Conservation (phyloP, 2,797 vertebrate species). For the Enteromius radiatus region DNA sequence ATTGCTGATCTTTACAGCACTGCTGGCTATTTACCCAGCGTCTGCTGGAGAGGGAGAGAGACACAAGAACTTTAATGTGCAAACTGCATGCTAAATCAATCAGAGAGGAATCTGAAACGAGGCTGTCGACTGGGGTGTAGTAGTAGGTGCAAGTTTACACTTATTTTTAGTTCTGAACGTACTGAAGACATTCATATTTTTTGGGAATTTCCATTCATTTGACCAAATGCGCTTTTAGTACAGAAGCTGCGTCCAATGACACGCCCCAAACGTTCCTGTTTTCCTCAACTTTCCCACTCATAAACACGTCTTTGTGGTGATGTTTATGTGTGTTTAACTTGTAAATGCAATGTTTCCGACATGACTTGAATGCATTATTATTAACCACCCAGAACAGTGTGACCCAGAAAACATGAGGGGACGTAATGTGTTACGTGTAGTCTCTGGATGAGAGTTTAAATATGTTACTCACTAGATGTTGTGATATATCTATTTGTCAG, state of each 20-base stretch:
- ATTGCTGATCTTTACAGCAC: slow-evolving; percentile 34
- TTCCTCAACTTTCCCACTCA: background rate
- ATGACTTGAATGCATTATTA: background rate
- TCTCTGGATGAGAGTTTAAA: background rate
- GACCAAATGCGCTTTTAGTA: background rate
- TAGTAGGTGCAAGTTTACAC: background rate
- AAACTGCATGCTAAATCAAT: slow-evolving; percentile 39
- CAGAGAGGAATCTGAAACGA: slow-evolving; percentile 32
- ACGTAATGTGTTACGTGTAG: background rate
- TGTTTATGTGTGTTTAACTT: background rate
- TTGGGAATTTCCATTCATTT: background rate
- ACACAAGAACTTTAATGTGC: slow-evolving; percentile 14
- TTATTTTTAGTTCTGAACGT: background rate
- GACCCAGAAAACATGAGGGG: background rate
- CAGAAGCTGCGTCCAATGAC: background rate
- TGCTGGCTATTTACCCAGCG: slow-evolving; percentile 25
- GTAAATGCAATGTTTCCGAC: background rate
- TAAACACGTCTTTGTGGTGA: background rate
- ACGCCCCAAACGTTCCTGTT: background rate
- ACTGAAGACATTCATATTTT: background rate
- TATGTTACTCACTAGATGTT: background rate
- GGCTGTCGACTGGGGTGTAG: slow-evolving; percentile 22
- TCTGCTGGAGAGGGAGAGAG: slow-evolving; percentile 11
- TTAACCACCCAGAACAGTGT: background rate
- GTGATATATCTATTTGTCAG: background rate